These are phyloP conservation scores for Mallotus villosus DNA, from an alignment of 2,797 vertebrate species.

Conservation along the genomic window DNA sequence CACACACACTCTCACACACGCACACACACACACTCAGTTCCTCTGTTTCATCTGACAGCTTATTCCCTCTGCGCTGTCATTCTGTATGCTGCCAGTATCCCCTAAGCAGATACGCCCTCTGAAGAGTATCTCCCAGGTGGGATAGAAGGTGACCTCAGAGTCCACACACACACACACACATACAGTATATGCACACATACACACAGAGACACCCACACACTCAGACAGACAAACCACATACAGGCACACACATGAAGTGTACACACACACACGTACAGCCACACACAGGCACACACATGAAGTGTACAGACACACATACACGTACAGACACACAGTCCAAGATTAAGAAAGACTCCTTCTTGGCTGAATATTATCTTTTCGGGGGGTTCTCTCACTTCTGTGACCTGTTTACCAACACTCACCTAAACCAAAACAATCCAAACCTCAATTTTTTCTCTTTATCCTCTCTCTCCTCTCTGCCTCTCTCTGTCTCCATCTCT, in stretches of 20 bases:
- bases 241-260: background rate
- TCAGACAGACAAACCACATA: background rate
- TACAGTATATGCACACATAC: background rate
- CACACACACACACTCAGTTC: constrained; percentile 8
- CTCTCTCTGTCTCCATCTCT: constrained; percentile 15
- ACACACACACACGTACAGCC: background rate
- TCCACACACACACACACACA: constrained; percentile 11
- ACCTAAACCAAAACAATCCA: too few relatives aligned
- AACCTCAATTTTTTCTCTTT: too few relatives aligned
- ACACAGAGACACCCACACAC: constrained; percentile 1
- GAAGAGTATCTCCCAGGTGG: constrained; percentile 17
- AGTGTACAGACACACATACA: background rate
- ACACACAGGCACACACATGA: constrained; percentile 6
- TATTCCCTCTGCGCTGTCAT: constrained; percentile 15
- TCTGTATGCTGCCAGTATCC: constrained; percentile 19
- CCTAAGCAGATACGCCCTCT: constrained; percentile 5
- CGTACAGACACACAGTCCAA: too few relatives aligned
- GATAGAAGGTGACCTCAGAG: constrained; percentile 17
- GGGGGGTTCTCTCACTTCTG: too few relatives aligned
- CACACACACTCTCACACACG: constrained; percentile 9
- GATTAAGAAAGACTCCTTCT: too few relatives aligned
- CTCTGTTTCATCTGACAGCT: constrained; percentile 24
- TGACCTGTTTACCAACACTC: too few relatives aligned
- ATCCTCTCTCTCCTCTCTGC: background rate
- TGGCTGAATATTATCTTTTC: too few relatives aligned